Conservation (phyloP, 2,888 invertebrate genomes). For the Watsonalla binaria region DNA sequence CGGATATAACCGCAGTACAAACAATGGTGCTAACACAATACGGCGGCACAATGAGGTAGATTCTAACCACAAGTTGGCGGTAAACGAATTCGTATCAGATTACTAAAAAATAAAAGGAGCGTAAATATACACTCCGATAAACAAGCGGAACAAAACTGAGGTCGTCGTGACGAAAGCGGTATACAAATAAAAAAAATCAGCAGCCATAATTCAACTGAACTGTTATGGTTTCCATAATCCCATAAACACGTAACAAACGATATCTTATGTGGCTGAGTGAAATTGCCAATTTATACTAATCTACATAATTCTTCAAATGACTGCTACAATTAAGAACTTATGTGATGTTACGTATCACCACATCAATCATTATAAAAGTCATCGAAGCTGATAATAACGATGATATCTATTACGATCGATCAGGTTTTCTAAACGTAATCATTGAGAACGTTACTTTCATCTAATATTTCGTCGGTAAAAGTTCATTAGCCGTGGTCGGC, state of each 20-base stretch:
- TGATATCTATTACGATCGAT: slow-evolving; percentile 44
- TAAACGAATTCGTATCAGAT: slow-evolving; percentile 43
- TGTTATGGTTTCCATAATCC: not conserved
- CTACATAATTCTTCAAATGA: not conserved
- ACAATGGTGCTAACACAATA: slow-evolving; percentile 34
- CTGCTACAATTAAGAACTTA: not conserved
- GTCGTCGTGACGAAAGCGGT: slow-evolving; percentile 42
- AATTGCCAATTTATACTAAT: not conserved
- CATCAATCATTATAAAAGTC: slow-evolving; percentile 1
- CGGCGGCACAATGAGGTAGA: slow-evolving; percentile 27
- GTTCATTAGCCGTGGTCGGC: slow-evolving; percentile 51
- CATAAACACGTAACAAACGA: not conserved
- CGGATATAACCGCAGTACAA: slow-evolving; percentile 23
- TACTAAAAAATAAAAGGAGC: slow-evolving; percentile 58
- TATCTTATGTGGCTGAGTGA: not conserved
- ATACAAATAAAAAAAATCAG: not conserved
- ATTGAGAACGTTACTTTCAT: slow-evolving; percentile 55
- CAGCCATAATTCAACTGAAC: not conserved
- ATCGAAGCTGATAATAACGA: slow-evolving; percentile 22
- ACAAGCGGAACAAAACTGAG: slow-evolving; percentile 51
- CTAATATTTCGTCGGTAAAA: slow-evolving; percentile 48
- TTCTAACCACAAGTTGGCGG: slow-evolving; percentile 37
- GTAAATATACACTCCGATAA: slow-evolving; percentile 56
- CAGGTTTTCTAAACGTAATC: slow-evolving; percentile 44
- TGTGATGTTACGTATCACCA: not conserved